Conservation (phyloP, 2,797 vertebrate genomes). For the Poeciliopsis gracilis region DNA sequence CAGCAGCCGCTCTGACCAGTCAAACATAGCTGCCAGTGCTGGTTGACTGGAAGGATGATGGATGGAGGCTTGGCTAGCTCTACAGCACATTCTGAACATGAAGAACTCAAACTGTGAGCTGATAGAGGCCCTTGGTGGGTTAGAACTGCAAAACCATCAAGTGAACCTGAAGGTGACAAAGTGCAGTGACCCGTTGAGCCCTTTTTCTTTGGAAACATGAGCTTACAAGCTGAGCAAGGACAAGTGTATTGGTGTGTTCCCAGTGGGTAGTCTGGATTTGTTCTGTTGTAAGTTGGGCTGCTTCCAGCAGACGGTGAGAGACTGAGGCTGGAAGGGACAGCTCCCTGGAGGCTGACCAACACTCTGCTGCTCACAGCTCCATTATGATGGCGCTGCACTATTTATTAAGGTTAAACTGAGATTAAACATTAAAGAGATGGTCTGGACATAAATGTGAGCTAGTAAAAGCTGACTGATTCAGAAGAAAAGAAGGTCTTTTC, state of each 20-base stretch:
- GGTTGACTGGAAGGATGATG: conserved; percentile 75
- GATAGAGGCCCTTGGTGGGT: conserved; percentile 25
- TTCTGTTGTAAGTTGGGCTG: conserved; percentile 14
- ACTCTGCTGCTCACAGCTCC: neutral
- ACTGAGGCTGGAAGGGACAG: neutral
- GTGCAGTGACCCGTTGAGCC: conserved; percentile 7
- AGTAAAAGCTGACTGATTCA: neutral
- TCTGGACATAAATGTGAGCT: neutral
- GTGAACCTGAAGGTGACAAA: conserved; percentile 22
- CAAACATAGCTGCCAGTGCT: conserved; percentile 64
- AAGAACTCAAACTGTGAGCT: conserved; percentile 31
- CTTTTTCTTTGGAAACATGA: conserved; percentile 5
- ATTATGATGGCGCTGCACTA: neutral
- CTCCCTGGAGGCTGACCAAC: conserved; percentile 10
- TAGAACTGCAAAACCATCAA: conserved; percentile 11
- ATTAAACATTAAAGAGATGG: conserved; percentile 5
- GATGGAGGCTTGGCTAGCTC: conserved; percentile 66
- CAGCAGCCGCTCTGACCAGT: conserved; percentile 57
- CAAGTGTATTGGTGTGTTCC: conserved; percentile 27
- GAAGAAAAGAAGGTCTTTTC: neutral
- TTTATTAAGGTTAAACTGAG: conserved; percentile 8
- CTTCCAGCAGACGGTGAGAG: conserved; percentile 24
- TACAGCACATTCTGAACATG: conserved; percentile 62
- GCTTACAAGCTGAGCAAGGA: conserved; percentile 12
- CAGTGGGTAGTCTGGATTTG: conserved; percentile 18